These are phyloP conservation scores for Cabera pusaria DNA, from an alignment of 2,888 invertebrate genomes.

Conservation along the genomic window DNA sequence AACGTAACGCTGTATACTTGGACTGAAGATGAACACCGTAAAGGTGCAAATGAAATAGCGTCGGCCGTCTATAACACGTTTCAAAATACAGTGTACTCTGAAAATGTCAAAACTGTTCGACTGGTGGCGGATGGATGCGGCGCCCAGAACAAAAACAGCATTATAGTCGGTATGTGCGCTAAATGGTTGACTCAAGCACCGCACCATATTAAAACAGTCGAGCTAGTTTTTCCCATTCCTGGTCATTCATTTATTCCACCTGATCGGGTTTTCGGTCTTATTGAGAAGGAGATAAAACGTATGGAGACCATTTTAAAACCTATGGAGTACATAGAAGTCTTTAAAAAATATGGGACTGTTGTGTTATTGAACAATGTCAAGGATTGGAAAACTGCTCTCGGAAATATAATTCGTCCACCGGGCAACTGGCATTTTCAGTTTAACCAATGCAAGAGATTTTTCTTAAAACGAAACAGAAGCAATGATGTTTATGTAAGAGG, in stretches of 20 bases:
- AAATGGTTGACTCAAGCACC: slow-evolving; percentile 26
- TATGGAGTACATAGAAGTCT: slow-evolving; percentile 19
- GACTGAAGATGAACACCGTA: no score
- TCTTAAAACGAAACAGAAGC: slow-evolving; percentile 14
- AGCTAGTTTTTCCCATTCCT: slow-evolving; percentile 31
- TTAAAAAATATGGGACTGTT: slow-evolving; percentile 10
- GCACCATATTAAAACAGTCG: slow-evolving; percentile 17
- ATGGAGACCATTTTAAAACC: slow-evolving; percentile 25
- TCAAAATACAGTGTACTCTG: slow-evolving; percentile 9
- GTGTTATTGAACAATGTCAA: slow-evolving; percentile 1
- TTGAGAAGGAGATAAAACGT: slow-evolving; percentile 22
- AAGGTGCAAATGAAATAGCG: slow-evolving; percentile 25
- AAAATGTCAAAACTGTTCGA: slow-evolving; percentile 26
- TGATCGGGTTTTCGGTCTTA: slow-evolving; percentile 29
- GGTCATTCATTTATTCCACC: slow-evolving; percentile 33
- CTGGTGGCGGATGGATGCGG: slow-evolving; percentile 34
- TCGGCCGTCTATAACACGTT: slow-evolving; percentile 31
- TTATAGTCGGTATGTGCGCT: slow-evolving; percentile 32
- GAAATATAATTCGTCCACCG: slow-evolving; percentile 18
- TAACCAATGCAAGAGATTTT: slow-evolving; percentile 19
- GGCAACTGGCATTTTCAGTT: slow-evolving; percentile 29
- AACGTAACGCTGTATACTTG: slow-evolving; percentile 22
- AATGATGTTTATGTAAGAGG: slow-evolving; percentile 17
- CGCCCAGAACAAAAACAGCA: slow-evolving; percentile 34
- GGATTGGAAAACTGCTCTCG: slow-evolving; percentile 11